phyloP scores from a whole-genome alignment of 2,113 vertebrate species.

The Oncorhynchus nerka region DNA sequence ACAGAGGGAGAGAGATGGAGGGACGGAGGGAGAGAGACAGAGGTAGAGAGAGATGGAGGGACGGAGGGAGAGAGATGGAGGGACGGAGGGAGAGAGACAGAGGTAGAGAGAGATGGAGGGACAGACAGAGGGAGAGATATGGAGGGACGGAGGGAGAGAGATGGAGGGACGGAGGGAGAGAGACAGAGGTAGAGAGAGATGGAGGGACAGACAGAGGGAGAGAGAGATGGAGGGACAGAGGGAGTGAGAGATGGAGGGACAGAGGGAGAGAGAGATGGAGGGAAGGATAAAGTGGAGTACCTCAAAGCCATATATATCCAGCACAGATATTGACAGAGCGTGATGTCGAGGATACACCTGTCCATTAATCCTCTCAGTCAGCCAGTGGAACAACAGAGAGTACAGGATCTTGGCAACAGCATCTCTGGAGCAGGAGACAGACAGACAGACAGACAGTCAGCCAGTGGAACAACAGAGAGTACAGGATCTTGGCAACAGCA shows the following conservation, averaged over 20 bases:
- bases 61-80: no score
- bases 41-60: no score
- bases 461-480: slow-evolving; percentile 93
- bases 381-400: slow-evolving; percentile 92
- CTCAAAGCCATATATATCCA: slow-evolving; percentile 98
- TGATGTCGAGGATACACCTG: slow-evolving; percentile 88
- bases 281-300: slow-evolving; percentile 53
- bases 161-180: no score
- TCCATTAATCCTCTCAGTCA: slow-evolving; percentile 89
- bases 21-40: no score
- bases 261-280: background rate
- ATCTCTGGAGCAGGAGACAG: slow-evolving; percentile 76
- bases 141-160: no score
- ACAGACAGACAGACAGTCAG: slow-evolving; percentile 61
- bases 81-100: background rate
- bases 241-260: background rate
- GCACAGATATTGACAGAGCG: slow-evolving; percentile 87
- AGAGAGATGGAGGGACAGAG: background rate
- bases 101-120: no score
- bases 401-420: slow-evolving; percentile 98
- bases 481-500: slow-evolving; percentile 97
- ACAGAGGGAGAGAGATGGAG: no score
- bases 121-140: no score
- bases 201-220: background rate
- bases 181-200: background rate